Conservation (phyloP, 2,888 invertebrate species). For the Subacronicta megacephala region DNA sequence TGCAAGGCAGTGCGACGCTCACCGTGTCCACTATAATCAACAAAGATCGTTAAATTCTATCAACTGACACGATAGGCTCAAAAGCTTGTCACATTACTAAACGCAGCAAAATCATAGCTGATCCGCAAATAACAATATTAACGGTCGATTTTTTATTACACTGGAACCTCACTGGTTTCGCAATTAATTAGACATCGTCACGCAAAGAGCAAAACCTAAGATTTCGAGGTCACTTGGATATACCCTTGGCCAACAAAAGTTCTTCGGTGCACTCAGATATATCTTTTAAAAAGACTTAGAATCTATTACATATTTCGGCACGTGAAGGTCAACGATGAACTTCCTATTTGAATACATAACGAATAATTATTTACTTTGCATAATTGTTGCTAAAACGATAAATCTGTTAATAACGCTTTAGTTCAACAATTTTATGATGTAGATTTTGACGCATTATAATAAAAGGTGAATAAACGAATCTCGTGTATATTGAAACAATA, state of each 20-base stretch:
- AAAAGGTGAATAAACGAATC: slow-evolving; percentile 13
- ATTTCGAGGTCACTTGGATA: slow-evolving; percentile 70
- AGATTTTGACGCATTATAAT: slow-evolving; percentile 10
- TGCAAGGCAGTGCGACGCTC: slow-evolving; percentile 78
- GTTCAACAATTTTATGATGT: slow-evolving; percentile 26
- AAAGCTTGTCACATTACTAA: slow-evolving; percentile 27
- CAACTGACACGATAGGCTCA: slow-evolving; percentile 57
- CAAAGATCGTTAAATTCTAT: slow-evolving; percentile 67
- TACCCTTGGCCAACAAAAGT: slow-evolving; percentile 80
- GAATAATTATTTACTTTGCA: slow-evolving; percentile 54
- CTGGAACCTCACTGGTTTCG: slow-evolving; percentile 45
- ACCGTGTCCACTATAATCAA: slow-evolving; percentile 66
- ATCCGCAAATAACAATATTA: slow-evolving; percentile 21
- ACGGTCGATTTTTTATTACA: slow-evolving; percentile 36
- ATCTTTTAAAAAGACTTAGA: slow-evolving; percentile 57
- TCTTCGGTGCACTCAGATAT: slow-evolving; percentile 74
- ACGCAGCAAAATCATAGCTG: slow-evolving; percentile 18
- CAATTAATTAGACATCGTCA: slow-evolving; percentile 68
- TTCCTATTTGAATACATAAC: slow-evolving; percentile 55
- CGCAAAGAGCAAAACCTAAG: slow-evolving; percentile 70
- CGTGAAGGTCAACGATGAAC: slow-evolving; percentile 19
- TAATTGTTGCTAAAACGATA: slow-evolving; percentile 28
- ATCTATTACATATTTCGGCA: slow-evolving; percentile 24
- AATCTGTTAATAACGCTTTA: slow-evolving; percentile 36
- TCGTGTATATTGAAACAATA: slow-evolving; percentile 28